Evolutionary conservation across 2,888 invertebrate species (phyloP), one percentile per base, ranked within the genome.

Genomic region (Autographa gamma): DNA sequence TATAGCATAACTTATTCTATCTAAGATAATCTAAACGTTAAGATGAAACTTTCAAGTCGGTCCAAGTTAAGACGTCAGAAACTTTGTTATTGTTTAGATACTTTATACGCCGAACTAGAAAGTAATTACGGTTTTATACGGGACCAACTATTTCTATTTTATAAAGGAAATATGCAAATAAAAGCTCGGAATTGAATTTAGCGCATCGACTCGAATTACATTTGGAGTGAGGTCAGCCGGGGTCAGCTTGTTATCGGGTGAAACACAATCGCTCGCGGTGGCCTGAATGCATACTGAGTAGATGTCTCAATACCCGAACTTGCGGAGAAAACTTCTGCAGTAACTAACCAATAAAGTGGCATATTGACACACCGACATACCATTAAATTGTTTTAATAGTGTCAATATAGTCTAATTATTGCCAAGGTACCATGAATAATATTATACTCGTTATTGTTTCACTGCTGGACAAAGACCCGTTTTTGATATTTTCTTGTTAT

Each of bases 231-330:
- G 86, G 85, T 85, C 85, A 86, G 82, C 48, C 68, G 81, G 69
- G 87, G 88, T 86, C 86, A 84, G 84, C 86, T 88, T 87, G 89
- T 88, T 91, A 91, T 90, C 86, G 86, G 84, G 76, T 84, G 86
- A 88, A 91, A 88, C 79, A 90, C 88, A 88, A 91, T 90, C 85
- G 83, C 74, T 74, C 65, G 76, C 79, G 89, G 76, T 84, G 84
- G 71, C 88, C 84, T 79, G 79, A 79, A 83, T 89, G 85, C 85
- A 86, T 85, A 79, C 80, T 84, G 83, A 85, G 81, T 77, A 80
- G 81, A 78, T 77, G 76, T 85, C 82, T 80, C 77, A 76, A 74
- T 74, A 67, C 52, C 72, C 56, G 70, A 78, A 74, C 75, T 81
- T 71, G 73, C 73, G 70, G 71, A 76, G 78, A 77, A 74, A 69